These are phyloP conservation scores for Petaurus breviceps DNA, from an alignment of 2,113 vertebrate genomes.

Conservation along the genomic window DNA sequence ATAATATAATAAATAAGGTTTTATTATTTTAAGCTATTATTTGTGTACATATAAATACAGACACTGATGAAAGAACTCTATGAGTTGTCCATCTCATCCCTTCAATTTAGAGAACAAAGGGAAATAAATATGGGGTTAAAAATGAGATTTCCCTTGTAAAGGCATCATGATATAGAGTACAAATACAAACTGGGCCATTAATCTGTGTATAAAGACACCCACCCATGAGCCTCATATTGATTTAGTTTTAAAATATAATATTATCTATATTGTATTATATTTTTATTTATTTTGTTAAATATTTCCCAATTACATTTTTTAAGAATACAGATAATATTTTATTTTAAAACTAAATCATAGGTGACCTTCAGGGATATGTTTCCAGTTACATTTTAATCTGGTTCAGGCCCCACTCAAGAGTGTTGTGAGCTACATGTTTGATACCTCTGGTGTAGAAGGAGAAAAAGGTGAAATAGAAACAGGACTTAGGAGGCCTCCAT, in stretches of 20 bases:
- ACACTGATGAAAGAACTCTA: not conserved
- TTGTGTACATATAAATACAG: not conserved
- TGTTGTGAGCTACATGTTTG: not conserved
- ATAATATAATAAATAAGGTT: not conserved
- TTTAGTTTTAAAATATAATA: not conserved
- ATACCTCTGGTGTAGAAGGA: not conserved
- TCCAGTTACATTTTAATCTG: not conserved
- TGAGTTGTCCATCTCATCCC: not conserved
- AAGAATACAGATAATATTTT: too few relatives aligned
- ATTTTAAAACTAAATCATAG: too few relatives aligned
- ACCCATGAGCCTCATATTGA: not conserved
- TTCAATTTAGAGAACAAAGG: not conserved
- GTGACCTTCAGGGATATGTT: not conserved
- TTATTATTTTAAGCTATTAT: not conserved
- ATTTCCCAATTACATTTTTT: not conserved
- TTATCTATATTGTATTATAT: not conserved
- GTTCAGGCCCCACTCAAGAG: not conserved
- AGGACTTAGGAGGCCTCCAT: not conserved
- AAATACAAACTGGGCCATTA: not conserved
- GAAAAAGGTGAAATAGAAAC: not conserved
- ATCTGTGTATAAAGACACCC: not conserved
- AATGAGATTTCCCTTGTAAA: not conserved
- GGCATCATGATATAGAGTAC: not conserved
- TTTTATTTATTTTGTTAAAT: not conserved
- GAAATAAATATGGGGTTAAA: not conserved